These are phyloP conservation scores for Gambusia yucatana DNA, from an alignment of 2,797 vertebrate genomes.

Conservation along the genomic window DNA sequence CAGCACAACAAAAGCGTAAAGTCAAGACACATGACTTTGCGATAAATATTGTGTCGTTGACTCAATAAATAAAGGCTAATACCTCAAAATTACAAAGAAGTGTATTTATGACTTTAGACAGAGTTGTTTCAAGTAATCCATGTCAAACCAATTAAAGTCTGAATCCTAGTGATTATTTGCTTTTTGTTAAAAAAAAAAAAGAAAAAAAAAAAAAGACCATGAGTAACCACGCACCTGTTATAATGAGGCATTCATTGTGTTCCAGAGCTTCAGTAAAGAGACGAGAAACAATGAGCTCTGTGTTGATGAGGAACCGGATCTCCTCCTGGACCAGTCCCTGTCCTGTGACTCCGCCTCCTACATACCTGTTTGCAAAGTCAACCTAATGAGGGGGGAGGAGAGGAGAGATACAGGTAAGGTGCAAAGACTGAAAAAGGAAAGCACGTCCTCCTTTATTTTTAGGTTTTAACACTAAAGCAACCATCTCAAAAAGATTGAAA, in stretches of 20 bases:
- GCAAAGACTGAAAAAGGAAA: not conserved
- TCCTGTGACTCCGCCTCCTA: conserved; percentile 95
- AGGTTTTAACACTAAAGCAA: not conserved
- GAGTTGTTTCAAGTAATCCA: too few relatives aligned
- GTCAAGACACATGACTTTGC: too few relatives aligned
- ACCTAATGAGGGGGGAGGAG: conserved; percentile 78
- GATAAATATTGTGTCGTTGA: too few relatives aligned
- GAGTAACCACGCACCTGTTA: conserved; percentile 86
- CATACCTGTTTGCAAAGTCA: conserved; percentile 96
- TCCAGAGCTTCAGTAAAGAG: conserved; percentile 97
- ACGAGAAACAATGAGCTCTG: conserved; percentile 94
- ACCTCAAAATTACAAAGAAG: not conserved
- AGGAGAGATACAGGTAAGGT: not conserved
- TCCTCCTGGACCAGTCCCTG: conserved; percentile 96
- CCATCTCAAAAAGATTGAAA: not conserved
- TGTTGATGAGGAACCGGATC: conserved; percentile 96
- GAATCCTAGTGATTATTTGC: not conserved
- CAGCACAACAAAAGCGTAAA: not conserved
- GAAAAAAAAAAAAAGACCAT: not conserved
- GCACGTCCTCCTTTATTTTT: not conserved
- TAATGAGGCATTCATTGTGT: conserved; percentile 94
- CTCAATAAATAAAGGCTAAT: too few relatives aligned
- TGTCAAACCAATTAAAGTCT: not conserved
- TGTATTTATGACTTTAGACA: not conserved
- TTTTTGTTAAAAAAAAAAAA: not conserved